A percentile compares a stretch with the other conserved stretches of the same genome.
These are phyloP conservation scores for Parauchenoglanis ngamensis DNA, from an alignment of 2,797 vertebrate genomes.

Conservation along the genomic window DNA sequence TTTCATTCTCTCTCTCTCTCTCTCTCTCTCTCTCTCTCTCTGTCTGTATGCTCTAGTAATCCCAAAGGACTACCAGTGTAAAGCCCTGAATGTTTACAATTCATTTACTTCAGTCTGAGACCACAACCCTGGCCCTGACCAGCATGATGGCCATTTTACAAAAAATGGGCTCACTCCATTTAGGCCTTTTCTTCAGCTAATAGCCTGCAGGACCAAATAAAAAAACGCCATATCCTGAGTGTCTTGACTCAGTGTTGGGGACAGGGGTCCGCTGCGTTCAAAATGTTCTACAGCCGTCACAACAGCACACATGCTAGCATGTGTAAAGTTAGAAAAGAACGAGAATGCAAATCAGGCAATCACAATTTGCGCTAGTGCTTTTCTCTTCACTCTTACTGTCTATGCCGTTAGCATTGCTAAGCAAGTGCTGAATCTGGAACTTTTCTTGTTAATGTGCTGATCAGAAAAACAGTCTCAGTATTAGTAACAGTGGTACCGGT, in stretches of 20 bases:
- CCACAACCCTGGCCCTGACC: background rate
- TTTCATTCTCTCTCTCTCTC: background rate
- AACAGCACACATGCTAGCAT: background rate
- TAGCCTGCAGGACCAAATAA: background rate
- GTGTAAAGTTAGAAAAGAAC: no score
- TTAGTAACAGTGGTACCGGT: no score
- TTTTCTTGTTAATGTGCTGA: no score
- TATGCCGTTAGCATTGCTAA: no score
- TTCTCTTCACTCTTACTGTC: no score
- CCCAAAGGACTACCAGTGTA: background rate
- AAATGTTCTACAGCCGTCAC: background rate
- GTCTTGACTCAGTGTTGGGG: background rate
- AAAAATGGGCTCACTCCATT: background rate
- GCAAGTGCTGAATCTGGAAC: no score
- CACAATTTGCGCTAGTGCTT: no score
- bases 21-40: background rate
- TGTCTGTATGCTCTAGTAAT: background rate
- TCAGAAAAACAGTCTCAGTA: no score
- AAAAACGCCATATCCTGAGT: no score
- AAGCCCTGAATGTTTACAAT: background rate
- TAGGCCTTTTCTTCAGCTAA: background rate
- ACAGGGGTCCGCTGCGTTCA: background rate
- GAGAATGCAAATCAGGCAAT: no score
- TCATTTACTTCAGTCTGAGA: background rate
- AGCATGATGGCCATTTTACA: background rate